Conservation (phyloP, 2,113 vertebrate species). For the Jaculus jaculus region DNA sequence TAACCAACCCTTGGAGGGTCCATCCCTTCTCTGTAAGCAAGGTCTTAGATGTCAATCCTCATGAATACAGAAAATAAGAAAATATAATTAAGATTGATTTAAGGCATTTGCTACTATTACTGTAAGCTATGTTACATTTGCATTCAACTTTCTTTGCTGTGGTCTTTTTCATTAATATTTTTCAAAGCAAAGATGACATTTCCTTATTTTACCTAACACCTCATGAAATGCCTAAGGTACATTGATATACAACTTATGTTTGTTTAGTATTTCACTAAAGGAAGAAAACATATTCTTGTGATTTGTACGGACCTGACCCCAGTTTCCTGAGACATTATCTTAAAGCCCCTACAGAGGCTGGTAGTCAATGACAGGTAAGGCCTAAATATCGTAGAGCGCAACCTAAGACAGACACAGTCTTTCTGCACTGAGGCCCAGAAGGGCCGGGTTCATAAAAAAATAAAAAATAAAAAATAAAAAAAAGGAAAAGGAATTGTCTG, state of each 20-base stretch:
- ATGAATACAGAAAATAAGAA: neutral
- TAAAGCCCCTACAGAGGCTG: too few species aligned
- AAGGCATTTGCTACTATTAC: neutral
- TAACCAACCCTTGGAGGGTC: neutral
- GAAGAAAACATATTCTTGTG: neutral
- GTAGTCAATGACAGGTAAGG: too few species aligned
- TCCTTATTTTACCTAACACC: neutral
- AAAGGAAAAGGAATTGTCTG: too few species aligned
- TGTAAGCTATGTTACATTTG: neutral
- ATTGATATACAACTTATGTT: neutral
- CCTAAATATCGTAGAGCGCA: too few species aligned
- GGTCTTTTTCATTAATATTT: neutral
- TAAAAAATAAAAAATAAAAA: too few species aligned
- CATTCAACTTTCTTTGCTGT: slow-evolving; percentile 14
- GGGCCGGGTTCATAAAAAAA: too few species aligned
- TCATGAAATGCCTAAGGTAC: neutral
- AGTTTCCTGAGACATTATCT: too few species aligned
- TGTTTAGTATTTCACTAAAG: neutral
- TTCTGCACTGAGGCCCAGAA: too few species aligned
- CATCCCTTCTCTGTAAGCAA: neutral
- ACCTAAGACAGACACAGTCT: too few species aligned
- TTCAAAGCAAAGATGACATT: neutral
- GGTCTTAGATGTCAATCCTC: neutral
- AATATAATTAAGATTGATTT: neutral
- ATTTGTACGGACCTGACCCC: too few species aligned